Conservation (phyloP, 2,113 vertebrate species). For the Microtus oregoni region DNA sequence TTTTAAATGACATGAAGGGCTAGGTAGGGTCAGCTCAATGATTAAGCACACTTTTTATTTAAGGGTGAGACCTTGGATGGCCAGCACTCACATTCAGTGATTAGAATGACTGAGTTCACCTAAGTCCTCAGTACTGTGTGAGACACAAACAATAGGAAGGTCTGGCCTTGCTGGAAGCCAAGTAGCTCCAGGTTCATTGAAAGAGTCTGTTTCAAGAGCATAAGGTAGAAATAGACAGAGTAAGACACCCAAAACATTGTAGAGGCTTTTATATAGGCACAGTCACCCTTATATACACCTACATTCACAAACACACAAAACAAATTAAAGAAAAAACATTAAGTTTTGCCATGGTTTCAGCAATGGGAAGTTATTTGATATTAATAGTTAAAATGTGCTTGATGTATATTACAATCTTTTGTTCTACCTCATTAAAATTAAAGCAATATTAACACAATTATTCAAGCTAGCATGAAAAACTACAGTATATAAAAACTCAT, state of each 20-base stretch:
- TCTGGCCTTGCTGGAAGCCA: no score
- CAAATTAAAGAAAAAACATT: neutral
- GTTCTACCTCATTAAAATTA: conserved; percentile 80
- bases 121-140: no score
- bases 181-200: neutral
- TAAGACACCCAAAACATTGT: neutral
- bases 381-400: conserved; percentile 72
- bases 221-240: no score
- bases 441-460: conserved; percentile 74
- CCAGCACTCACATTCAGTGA: neutral
- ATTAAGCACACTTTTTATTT: neutral
- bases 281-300: neutral
- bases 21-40: neutral
- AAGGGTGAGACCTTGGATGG: no score
- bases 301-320: neutral
- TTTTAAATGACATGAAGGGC: neutral
- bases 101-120: neutral
- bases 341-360: neutral
- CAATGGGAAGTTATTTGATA: conserved; percentile 66
- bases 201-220: neutral
- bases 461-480: conserved; percentile 61
- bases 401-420: conserved; percentile 76
- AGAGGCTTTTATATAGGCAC: neutral
- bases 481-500: conserved; percentile 70
- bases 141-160: neutral